Evolutionary conservation across 2,113 vertebrate species (phyloP).

Genomic region (Equus quagga): DNA sequence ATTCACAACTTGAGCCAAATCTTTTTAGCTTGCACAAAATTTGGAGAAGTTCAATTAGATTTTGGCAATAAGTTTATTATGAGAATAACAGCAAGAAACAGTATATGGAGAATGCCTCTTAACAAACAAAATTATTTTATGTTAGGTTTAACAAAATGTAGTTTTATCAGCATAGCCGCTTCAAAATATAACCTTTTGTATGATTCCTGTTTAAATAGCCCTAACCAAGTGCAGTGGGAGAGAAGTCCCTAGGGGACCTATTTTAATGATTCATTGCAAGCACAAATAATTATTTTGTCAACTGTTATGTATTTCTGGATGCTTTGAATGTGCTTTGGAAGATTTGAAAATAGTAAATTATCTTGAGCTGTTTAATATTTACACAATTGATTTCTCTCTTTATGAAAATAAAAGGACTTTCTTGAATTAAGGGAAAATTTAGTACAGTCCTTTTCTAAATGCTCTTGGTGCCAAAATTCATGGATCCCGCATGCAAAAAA

Average conservation of each 20-base stretch:
- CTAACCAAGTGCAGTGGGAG: background rate
- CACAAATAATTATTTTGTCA: constrained; percentile 44
- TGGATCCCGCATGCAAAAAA: background rate
- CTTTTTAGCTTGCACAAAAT: background rate
- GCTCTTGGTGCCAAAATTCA: background rate
- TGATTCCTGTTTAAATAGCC: background rate
- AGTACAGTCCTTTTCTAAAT: background rate
- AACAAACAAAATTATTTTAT: background rate
- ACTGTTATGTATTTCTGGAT: background rate
- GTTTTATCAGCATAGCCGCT: background rate
- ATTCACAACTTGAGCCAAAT: background rate
- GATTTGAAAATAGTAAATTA: constrained; percentile 50
- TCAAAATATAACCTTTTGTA: background rate
- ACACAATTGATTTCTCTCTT: background rate
- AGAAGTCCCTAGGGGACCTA: background rate
- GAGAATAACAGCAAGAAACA: background rate
- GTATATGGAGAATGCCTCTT: background rate
- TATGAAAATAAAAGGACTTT: background rate
- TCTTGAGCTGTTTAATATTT: constrained; percentile 29
- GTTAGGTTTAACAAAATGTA: background rate
- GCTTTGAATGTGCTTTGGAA: background rate
- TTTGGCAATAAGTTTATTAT: background rate
- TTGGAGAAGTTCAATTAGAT: background rate
- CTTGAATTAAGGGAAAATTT: constrained; percentile 10
- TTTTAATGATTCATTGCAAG: background rate